Base-by-base conservation (phyloP, 1,140 invertebrate genomes). In the Rhyzopertha dominica region DNA sequence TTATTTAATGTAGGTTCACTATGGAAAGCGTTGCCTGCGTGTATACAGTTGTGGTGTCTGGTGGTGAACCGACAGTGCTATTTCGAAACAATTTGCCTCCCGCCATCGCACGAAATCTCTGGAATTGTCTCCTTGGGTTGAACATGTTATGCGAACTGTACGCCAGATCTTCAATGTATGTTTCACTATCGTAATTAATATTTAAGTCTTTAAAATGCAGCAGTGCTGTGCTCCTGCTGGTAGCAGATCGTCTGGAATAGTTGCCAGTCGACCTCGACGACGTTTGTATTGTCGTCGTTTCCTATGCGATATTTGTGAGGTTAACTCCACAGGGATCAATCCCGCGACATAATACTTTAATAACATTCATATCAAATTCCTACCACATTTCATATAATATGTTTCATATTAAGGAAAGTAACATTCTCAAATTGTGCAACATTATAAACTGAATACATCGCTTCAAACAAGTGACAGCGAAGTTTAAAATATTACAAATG, bases 331-430 rank as follows among this genome's bases (percentile, higher is more conserved):
- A 1, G 80, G 74, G 51, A 89, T 81, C 31, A 83, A 74, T 36
- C 84, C 85, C 19, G 75, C 81, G 12, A 82, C 72, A 51, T 90
- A 90, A 65, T 89, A 90, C 62, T 91, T 85, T 25, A 88, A 63
- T 54, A 88, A 78, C 7, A 85, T 82, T 17, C 84, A 71, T 1
- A 79, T 80, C 35, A 91, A 61, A 65, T 88, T 90, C 43, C 86
- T 72, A 1, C 87, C 88, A 16, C 88, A 73, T 49, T 85, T 77
- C 57, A 74, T 72, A 64, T 75, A 72, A 74, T 44, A 3, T 37
- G 36, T n/a, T n/a, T n/a, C n/a, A n/a, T n/a, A n/a, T n/a, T 17
- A 22, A 31, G 60, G 53, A 47, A 50, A 59, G 49, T 24, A 44
- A 48, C n/a, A n/a, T n/a, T n/a, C n/a, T n/a, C n/a, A n/a, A 40